These are phyloP conservation scores for Megaceryle maxima DNA, from an alignment of 2,113 vertebrate genomes.

Conservation along the genomic window DNA sequence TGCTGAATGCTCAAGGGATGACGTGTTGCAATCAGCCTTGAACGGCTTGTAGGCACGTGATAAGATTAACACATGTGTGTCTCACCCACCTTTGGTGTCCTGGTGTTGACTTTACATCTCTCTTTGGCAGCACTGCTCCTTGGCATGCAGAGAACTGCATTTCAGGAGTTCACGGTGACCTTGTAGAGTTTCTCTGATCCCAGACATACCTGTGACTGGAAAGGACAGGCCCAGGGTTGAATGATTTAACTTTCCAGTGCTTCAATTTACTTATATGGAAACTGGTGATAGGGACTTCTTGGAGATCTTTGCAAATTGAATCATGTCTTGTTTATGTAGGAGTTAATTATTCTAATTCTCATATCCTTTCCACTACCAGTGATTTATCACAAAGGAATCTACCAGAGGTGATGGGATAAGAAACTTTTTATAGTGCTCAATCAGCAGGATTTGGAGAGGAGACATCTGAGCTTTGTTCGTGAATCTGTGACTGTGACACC, in stretches of 20 bases:
- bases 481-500: not conserved
- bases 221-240: not conserved
- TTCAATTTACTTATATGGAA: not conserved
- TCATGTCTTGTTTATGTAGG: not conserved
- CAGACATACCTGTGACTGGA: not conserved
- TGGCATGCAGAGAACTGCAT: not conserved
- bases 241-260: not conserved
- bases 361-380: not conserved
- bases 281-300: not conserved
- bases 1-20: not conserved
- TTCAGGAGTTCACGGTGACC: not conserved
- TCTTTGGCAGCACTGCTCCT: not conserved
- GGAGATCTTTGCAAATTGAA: not conserved
- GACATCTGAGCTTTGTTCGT: not conserved
- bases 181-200: not conserved
- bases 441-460: not conserved
- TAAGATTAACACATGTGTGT: not conserved
- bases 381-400: slow-evolving; percentile 20
- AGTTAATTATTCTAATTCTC: slow-evolving; percentile 37
- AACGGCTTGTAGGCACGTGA: not conserved
- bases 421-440: not conserved
- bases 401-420: not conserved
- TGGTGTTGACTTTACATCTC: rapidly evolving
- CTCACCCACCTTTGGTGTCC: not conserved
- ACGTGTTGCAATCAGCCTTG: not conserved